phyloP scores from a whole-genome alignment of 2,797 vertebrate genomes.

The Nannoperca obscura region DNA sequence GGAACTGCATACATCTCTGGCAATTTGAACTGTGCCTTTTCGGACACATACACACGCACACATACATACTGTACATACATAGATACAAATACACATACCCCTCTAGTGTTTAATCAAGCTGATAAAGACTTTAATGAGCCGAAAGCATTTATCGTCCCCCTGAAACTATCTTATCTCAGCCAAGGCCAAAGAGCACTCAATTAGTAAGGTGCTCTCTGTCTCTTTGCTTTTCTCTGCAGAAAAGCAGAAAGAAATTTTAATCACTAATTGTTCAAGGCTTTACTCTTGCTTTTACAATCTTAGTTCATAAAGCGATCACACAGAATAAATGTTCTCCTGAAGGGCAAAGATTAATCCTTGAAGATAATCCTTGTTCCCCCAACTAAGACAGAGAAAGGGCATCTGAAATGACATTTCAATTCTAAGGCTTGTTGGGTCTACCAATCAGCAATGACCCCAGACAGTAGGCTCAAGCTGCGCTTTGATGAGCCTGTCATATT shows the following conservation, averaged over 20 bases:
- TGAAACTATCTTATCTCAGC: conserved; percentile 51
- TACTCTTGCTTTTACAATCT: conserved; percentile 13
- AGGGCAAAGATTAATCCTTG: conserved; percentile 43
- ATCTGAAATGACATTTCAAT: conserved; percentile 70
- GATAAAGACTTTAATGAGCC: conserved; percentile 72
- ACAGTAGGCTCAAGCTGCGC: conserved; percentile 28
- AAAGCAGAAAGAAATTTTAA: conserved; percentile 48
- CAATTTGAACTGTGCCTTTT: conserved; percentile 18
- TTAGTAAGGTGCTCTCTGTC: conserved; percentile 49
- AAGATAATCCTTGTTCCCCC: conserved; percentile 21
- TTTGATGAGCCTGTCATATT: conserved; percentile 56
- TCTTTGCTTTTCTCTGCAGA: conserved; percentile 46
- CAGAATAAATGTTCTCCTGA: conserved; percentile 46
- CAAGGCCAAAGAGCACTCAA: conserved; percentile 68
- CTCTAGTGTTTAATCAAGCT: conserved; percentile 63
- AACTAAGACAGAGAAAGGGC: conserved; percentile 49
- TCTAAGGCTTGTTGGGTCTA: conserved; percentile 49
- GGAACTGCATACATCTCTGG: conserved; percentile 20
- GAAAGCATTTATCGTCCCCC: conserved; percentile 59
- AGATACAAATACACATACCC: conserved; percentile 15
- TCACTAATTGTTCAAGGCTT: conserved; percentile 41
- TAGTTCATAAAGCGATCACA: conserved; percentile 51
- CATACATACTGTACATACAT: not conserved
- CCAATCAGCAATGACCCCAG: conserved; percentile 50
- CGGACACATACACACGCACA: not conserved